Base-by-base conservation (phyloP, 1,140 invertebrate genomes). In the Cyrtorhinus lividipennis region DNA sequence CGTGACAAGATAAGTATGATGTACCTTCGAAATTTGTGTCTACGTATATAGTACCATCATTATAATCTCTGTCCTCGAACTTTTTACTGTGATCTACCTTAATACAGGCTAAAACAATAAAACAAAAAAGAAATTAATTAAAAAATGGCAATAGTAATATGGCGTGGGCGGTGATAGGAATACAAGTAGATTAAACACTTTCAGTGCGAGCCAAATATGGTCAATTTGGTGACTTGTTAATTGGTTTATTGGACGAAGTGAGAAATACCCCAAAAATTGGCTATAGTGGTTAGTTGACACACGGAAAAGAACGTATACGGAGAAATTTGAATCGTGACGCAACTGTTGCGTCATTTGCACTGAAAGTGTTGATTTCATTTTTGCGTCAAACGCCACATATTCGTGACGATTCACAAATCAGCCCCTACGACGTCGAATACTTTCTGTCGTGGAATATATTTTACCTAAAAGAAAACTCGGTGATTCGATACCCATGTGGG, bases 401-500 rank as follows among this genome's bases (percentile, higher is more conserved):
- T 45, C n/a, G 38, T 12, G 10, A 45, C n/a, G 10, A n/a, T 45
- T 45, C 10, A 12, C 38, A 45, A n/a, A 12, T 45, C 38, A n/a
- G n/a, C 38, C 10, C 10, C 38, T 10, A n/a, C n/a, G 38, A 45
- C n/a, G n/a, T n/a, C n/a, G 13, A 56, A 56, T 56, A 8, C 8
- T 8, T 10, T 8, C 22, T 13, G 53, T 56, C 22, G 53, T 56
- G 53, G 8, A 20, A 5, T 8, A 12, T 56, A 20, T 75, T 76
- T 76, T 78, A 83, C 86, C 84, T 72, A 90, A 81, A 79, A 88
- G 84, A 78, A 90, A 82, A 72, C 86, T 86, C 64, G 87, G 85
- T 67, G 85, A 87, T 72, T 84, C 83, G 44, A 90, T 78, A 67
- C 87, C 87, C 68, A 90, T 78, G 62, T 84, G 82, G 61, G 90